These are phyloP conservation scores for Ennomos quercinarius DNA, from an alignment of 2,888 invertebrate genomes.

Conservation along the genomic window DNA sequence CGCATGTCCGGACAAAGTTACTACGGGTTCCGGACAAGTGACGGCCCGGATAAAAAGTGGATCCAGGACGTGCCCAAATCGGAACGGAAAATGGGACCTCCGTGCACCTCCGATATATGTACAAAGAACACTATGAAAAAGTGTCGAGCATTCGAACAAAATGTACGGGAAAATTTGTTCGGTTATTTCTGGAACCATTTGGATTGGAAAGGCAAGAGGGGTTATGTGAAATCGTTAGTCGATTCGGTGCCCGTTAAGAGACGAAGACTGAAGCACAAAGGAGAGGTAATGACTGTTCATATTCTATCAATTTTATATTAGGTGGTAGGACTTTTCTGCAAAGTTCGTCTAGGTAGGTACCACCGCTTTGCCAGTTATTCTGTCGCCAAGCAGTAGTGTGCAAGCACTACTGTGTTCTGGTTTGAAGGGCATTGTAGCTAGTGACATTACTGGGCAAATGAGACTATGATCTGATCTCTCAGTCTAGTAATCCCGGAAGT, in stretches of 20 bases:
- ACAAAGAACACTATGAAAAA: slow-evolving; percentile 46
- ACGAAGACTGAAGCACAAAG: slow-evolving; percentile 52
- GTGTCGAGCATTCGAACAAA: slow-evolving; percentile 52
- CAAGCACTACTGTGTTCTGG: too few relatives aligned
- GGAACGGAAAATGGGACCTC: slow-evolving; percentile 57
- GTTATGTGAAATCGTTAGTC: slow-evolving; percentile 54
- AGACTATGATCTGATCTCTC: too few relatives aligned
- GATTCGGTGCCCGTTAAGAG: slow-evolving; percentile 59
- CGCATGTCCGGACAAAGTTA: slow-evolving; percentile 70
- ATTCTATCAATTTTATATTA: too few relatives aligned
- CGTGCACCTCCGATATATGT: slow-evolving; percentile 57
- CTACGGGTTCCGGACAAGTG: slow-evolving; percentile 57
- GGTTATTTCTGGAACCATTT: slow-evolving; percentile 63
- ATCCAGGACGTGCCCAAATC: slow-evolving; percentile 66
- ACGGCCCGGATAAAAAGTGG: slow-evolving; percentile 53
- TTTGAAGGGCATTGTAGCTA: too few relatives aligned
- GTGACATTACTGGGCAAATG: too few relatives aligned
- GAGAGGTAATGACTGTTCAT: slow-evolving; percentile 15
- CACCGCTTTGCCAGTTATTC: too few relatives aligned
- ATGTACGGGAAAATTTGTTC: slow-evolving; percentile 54
- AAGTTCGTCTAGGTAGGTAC: too few relatives aligned
- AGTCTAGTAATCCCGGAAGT: too few relatives aligned
- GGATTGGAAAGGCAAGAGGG: slow-evolving; percentile 63
- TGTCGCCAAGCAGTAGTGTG: too few relatives aligned
- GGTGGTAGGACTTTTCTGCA: too few relatives aligned